Base-by-base conservation (phyloP, 2,113 vertebrate genomes). In the Stigmatopora nigra region DNA sequence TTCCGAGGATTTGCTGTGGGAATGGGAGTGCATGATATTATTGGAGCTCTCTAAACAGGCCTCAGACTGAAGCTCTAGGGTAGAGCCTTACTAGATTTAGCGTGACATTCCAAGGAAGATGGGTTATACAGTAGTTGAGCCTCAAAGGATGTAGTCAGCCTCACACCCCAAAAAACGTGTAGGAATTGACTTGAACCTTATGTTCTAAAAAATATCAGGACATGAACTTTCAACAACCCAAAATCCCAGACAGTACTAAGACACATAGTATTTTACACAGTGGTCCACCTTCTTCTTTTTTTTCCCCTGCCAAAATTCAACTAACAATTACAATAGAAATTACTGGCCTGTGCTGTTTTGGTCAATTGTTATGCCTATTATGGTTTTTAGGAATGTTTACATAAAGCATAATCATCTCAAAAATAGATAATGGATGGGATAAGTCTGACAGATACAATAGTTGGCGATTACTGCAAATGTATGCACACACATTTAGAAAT, bases 1-100 rank as follows among this genome's bases (percentile, higher is more conserved):
- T 87, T 87, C 78, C 80, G 85, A 87, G 78, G 76, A 65, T 77
- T n/a, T 48, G 64, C 69, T 86, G 87, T 88, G 87, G 84, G 85
- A 87, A 87, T 70, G 57, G 41, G 57, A 55, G 48, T 31, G 55
- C 25, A 44, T 15, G 11, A 65, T 72, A 75, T 79, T 79, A 70
- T 78, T 72, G 59, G 63, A 71, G 61, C 69, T n/a, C 66, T 63
- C 60, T 60, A 53, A 38, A 67, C 61, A 75, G 74, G 67, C 78
- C 86, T 85, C 71, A 78, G 63, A n/a, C 55, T 47, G 71, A 77
- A 68, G 79, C 83, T 80, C 62, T 73, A 64, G 84, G 84, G 73
- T n/a, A 79, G 58, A 61, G 74, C 70, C 83, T 84, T 76, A 73
- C 78, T 68, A 70, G 84, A 79, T 69, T 84, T 75, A 78, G 70